A percentile compares a stretch with the other conserved stretches of the same genome.
phyloP scores from a whole-genome alignment of 23 tunicate species.

The Botrylloides violaceus region DNA sequence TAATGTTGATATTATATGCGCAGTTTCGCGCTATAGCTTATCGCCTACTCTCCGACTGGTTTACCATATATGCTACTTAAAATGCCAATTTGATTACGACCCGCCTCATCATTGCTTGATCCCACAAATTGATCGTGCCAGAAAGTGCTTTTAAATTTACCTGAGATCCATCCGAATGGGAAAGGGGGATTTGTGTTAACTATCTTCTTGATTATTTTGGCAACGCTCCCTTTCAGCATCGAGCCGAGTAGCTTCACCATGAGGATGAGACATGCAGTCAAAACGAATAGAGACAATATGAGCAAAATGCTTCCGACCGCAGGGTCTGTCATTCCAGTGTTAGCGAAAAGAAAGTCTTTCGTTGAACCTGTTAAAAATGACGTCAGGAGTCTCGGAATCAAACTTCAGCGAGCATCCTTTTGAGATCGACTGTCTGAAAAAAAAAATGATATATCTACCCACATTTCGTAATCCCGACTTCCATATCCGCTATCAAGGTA shows the following conservation, averaged over 20 bases:
- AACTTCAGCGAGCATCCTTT: too few relatives aligned
- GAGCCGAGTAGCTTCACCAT: conserved; percentile 57
- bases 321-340: conserved; percentile 37
- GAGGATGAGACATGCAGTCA: conserved; percentile 27
- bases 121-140: too few relatives aligned
- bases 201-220: conserved; percentile 25
- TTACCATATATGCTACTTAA: too few relatives aligned
- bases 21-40: too few relatives aligned
- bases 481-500: not conserved
- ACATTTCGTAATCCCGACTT: not conserved
- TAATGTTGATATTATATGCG: too few relatives aligned
- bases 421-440: too few relatives aligned
- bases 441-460: too few relatives aligned
- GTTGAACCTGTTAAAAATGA: not conserved
- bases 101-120: too few relatives aligned
- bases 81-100: too few relatives aligned
- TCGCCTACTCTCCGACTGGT: too few relatives aligned
- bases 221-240: conserved; percentile 32
- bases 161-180: conserved; percentile 65
- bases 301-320: conserved; percentile 39
- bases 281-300: conserved; percentile 20
- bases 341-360: conserved; percentile 51
- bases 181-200: conserved; percentile 36
- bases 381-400: too few relatives aligned
- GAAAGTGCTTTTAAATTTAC: conserved; percentile 5